Evolutionary conservation across 2,888 invertebrate genomes (phyloP), one percentile per base, ranked within the genome.

Genomic region (Agonum fuliginosum): DNA sequence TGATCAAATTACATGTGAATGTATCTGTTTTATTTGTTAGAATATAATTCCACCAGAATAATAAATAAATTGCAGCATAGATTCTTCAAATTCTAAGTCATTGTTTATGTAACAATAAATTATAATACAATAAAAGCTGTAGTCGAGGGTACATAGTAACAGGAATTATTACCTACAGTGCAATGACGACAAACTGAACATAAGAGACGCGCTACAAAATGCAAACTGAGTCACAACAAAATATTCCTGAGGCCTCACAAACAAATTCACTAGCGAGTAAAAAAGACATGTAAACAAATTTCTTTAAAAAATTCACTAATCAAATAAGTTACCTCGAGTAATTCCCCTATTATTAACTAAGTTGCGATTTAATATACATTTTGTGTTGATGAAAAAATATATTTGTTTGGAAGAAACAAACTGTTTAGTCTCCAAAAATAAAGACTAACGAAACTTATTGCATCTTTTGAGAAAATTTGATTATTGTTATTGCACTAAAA

Each of bases 31-130:
- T 77, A 77, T 86, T 86, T 86, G 86, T 86, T 86, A 86, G 85
- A 86, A 86, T 86, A 86, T 85, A 86, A 84, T 84, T 85, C 82
- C 84, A 86, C 84, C 83, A 85, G 81, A 83, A 83, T 84, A 85
- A 85, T 86, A 86, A 86, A 86, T 86, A 85, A 85, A 85, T 83
- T 85, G 85, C 85, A 84, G 84, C 83, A 84, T 83, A 83, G 84
- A 85, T 84, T 83, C 54, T 58, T 58, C 41, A 54, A 70, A 58
- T 69, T 77, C 69, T 77, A 77, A 67, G 70, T 54, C 43, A 77
- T 54, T 70, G 69, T 77, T 70, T 77, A 77, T 69, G 77, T 77
- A 77, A 75, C 65, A 75, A 77, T 70, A 77, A 77, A 69, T 77
- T 77, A 77, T 77, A 77, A 77, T 77, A 77, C 77, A 77, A 70